Conservation (phyloP, 2,888 invertebrate genomes). For the Rhingia rostrata region DNA sequence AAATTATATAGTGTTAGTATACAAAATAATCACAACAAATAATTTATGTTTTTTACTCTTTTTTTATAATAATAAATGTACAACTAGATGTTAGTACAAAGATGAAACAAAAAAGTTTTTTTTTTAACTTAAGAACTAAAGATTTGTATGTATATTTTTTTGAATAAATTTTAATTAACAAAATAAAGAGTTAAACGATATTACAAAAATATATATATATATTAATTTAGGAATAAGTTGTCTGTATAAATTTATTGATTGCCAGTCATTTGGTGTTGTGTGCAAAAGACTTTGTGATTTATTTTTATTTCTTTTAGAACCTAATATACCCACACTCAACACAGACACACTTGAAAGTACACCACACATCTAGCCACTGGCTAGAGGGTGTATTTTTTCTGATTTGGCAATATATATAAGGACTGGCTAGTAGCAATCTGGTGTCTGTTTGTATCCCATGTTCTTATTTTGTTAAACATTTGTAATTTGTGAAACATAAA, state of each 20-base stretch:
- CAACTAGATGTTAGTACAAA: constrained; percentile 53
- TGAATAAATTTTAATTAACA: constrained; percentile 18
- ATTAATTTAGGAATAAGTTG: background rate
- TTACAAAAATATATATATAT: constrained; percentile 45
- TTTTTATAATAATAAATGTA: constrained; percentile 29
- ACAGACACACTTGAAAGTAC: constrained; percentile 43
- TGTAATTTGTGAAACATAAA: constrained; percentile 70
- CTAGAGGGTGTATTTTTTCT: constrained; percentile 6
- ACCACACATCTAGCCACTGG: constrained; percentile 50
- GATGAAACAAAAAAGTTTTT: constrained; percentile 36
- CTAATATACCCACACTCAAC: constrained; percentile 42
- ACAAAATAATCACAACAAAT: constrained; percentile 70
- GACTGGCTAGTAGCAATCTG: constrained; percentile 12
- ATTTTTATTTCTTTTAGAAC: background rate
- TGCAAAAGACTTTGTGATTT: constrained; percentile 48
- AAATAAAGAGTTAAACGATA: constrained; percentile 28
- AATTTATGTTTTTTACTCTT: constrained; percentile 24
- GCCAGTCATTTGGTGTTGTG: constrained; percentile 65
- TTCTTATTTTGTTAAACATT: constrained; percentile 58
- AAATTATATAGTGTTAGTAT: constrained; percentile 55
- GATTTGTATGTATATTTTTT: background rate
- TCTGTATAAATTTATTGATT: constrained; percentile 21
- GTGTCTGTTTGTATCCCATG: constrained; percentile 32
- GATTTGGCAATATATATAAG: constrained; percentile 26
- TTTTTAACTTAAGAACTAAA: constrained; percentile 43